Conservation (phyloP, 2,113 vertebrate species). For the Sceloporus undulatus region DNA sequence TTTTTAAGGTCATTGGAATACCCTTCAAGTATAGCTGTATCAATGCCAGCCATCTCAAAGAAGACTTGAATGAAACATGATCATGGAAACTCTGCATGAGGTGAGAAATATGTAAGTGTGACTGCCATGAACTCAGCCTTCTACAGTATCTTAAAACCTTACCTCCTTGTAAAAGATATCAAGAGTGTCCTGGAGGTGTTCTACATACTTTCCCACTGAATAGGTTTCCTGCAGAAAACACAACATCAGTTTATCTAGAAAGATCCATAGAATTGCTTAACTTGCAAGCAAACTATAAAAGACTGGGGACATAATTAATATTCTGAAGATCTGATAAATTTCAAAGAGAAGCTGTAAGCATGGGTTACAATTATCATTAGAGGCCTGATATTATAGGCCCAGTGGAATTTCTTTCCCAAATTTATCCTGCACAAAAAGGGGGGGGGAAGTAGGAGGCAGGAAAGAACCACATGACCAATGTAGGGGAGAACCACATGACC, state of each 20-base stretch:
- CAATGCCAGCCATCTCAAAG: slow-evolving; percentile 47
- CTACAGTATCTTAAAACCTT: slow-evolving; percentile 61
- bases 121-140: slow-evolving; percentile 53
- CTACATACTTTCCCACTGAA: slow-evolving; percentile 81
- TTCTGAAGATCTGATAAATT: not conserved
- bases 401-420: no score
- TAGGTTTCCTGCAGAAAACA: slow-evolving; percentile 74
- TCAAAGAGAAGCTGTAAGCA: slow-evolving; percentile 30
- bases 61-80: slow-evolving; percentile 62
- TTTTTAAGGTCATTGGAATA: slow-evolving; percentile 34
- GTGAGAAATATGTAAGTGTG: slow-evolving; percentile 39
- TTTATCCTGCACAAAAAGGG: not conserved
- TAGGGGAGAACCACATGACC: no score
- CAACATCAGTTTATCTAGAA: not conserved
- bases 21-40: slow-evolving; percentile 8
- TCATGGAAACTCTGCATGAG: slow-evolving; percentile 45
- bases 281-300: not conserved
- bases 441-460: no score
- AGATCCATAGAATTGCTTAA: not conserved
- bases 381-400: not conserved
- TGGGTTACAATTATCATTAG: not conserved
- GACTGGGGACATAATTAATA: not conserved
- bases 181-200: slow-evolving; percentile 83
- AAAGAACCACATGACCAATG: no score
- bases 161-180: slow-evolving; percentile 90